Base-by-base conservation (phyloP, 2,113 vertebrate species). In the Orcinus orca region DNA sequence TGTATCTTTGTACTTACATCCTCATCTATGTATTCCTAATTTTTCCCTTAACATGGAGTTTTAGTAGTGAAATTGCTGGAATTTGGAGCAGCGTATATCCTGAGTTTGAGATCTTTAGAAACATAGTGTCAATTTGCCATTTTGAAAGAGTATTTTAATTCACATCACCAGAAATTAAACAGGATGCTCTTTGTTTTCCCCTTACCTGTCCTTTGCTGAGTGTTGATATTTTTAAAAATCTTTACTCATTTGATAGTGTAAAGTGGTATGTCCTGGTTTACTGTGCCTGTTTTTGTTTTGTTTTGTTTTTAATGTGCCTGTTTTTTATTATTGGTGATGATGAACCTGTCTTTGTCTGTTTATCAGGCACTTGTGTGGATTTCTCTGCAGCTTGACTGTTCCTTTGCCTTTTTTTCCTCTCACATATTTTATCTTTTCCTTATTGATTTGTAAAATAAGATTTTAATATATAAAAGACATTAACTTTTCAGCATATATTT, bases 141-240 rank as follows among this genome's bases (percentile, higher is more conserved):
- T 96, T 95, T 92, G 79, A 83, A 80, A 92, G 94, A n/a, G 44
- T 88, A 80, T 83, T 91, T 92, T 79, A 70, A 23, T 82, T 92
- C n/a, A 50, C 62, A 80, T 63, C 23, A 44, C 47, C n/a, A 82
- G 58, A 94, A 90, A 76, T 79, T 36, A 70, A 93, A 79, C 50
- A 73, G 81, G 76, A 95, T 71, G 8, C 38, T 8, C 4, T 67
- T 50, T 77, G 9, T 65, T 50, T 62, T 23, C 55, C 14, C 25
- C 36, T 79, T 62, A 44, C 6, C 38, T 33, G 8, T 36, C n/a
- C 38, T 90, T 83, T n/a, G 31, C 84, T 94, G 65, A 38, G 21
- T 63, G n/a, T 73, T 95, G 53, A 67, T 76, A 68, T 73, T 93
- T 88, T 83, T 79, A 82, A 86, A 93, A 67, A 86, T 94, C 84